Percentiles rank a stretch among this genome's conserved stretches.
phyloP scores from a whole-genome alignment of 2,888 invertebrate genomes.

The Achlya flavicornis region DNA sequence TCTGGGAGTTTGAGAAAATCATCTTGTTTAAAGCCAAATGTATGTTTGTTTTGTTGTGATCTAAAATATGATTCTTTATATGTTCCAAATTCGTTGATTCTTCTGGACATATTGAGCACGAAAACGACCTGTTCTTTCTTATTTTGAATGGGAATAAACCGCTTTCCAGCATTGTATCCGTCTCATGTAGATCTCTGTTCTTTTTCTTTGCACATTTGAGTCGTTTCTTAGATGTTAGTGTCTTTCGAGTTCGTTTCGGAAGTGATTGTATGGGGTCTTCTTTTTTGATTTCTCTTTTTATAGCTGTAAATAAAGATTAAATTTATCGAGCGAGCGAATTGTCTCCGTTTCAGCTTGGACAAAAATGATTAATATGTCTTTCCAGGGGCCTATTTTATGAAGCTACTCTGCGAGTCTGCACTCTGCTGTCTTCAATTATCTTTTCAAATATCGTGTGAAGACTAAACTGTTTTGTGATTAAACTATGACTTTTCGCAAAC shows the following conservation, averaged over 20 bases:
- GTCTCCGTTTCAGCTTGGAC: no score
- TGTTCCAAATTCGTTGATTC: constrained; percentile 59
- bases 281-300: constrained; percentile 54
- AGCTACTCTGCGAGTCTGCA: no score
- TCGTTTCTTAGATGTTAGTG: constrained; percentile 34
- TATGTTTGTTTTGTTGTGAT: constrained; percentile 60
- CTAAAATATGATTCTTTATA: constrained; percentile 55
- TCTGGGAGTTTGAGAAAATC: constrained; percentile 60
- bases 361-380: no score
- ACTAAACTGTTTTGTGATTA: no score
- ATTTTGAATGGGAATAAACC: constrained; percentile 76
- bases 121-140: constrained; percentile 53
- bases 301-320: constrained; percentile 42
- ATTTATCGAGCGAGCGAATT: no score
- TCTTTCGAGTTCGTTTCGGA: constrained; percentile 44
- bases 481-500: no score
- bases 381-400: no score
- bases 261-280: constrained; percentile 43
- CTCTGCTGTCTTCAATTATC: no score
- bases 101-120: constrained; percentile 66
- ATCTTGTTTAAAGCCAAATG: constrained; percentile 70
- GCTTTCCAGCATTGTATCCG: constrained; percentile 54
- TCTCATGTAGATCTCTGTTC: constrained; percentile 50
- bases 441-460: no score
- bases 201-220: constrained; percentile 48